Evolutionary conservation across 2,113 vertebrate genomes (phyloP), one percentile per base, ranked within the genome.

Genomic region (Falcunculus frontatus): DNA sequence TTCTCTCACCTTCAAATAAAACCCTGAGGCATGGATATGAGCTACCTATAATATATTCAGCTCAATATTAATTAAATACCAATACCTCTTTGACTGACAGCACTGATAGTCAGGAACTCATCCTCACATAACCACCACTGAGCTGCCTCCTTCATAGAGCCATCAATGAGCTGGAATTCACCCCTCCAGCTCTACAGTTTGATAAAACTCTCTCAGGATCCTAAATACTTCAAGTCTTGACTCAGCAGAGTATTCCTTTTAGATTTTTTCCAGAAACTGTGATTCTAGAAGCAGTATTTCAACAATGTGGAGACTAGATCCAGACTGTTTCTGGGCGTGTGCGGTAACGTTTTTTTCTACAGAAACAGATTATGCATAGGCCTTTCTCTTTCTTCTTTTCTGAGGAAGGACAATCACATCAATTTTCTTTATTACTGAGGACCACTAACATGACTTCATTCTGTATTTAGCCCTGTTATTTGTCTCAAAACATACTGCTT

Each of bases 131-230:
- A 7, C 55, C 3, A 6, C 33, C 21, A 75, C 3, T 2, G 1
- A 30, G 12, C 11, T 1, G 0, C 2, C 19, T 60, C n/a, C 42
- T 64, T 62, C 60, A 59, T 0, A 53, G 35, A 6, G 1, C 8
- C 49, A 3, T 42, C 29, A 42, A 1, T 37, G 33, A 83, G 26
- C 21, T 55, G 39, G 47, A 93, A 50, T 75, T 82, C 26, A 72
- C 4, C 7, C 33, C 6, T 74, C 7, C 15, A 44, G 16, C 21
- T 47, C 13, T 39, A 13, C 21, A 79, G 2, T 56, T 79, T 52
- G 37, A 25, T 47, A 68, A 72, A 68, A 56, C 2, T 30, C 53
- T 47, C 1, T 25, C 19, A 75, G 11, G 9, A 3, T 53, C 50
- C 6, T 42, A 53, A 39, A 7, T 30, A n/a, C 59, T 59, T 41